Evolutionary conservation across 2,888 invertebrate genomes (phyloP).

Genomic region (Osmoderma eremita): DNA sequence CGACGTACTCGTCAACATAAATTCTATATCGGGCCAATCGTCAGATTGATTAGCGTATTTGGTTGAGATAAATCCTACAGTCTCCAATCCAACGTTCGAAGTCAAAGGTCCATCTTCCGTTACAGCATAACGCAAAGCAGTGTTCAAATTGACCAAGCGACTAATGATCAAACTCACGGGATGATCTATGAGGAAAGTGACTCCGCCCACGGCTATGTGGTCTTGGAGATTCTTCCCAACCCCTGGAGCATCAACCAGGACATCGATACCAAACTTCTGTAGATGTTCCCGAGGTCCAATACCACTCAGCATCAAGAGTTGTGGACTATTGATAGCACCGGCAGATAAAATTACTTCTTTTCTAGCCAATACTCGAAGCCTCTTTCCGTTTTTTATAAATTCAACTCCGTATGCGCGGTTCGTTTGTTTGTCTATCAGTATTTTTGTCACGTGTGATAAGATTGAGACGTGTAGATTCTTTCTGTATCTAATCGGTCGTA

Average conservation of each 20-base stretch:
- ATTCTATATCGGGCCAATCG: slow-evolving; percentile 93
- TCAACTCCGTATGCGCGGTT: slow-evolving; percentile 82
- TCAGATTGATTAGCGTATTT: slow-evolving; percentile 88
- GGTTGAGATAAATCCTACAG: slow-evolving; percentile 87
- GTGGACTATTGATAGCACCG: slow-evolving; percentile 92
- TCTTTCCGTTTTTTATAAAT: slow-evolving; percentile 74
- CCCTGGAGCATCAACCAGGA: slow-evolving; percentile 81
- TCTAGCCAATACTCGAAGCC: slow-evolving; percentile 73
- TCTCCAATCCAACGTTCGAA: slow-evolving; percentile 86
- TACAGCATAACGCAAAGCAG: slow-evolving; percentile 84
- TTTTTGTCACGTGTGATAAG: slow-evolving; percentile 80
- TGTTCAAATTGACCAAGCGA: slow-evolving; percentile 83
- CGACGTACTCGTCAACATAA: slow-evolving; percentile 87
- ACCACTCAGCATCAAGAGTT: slow-evolving; percentile 89
- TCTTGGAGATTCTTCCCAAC: slow-evolving; percentile 90
- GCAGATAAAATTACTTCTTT: slow-evolving; percentile 87
- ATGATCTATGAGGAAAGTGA: slow-evolving; percentile 83
- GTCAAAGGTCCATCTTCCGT: slow-evolving; percentile 89
- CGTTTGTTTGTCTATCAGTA: slow-evolving; percentile 74
- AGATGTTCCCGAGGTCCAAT: slow-evolving; percentile 83
- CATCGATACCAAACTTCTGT: slow-evolving; percentile 74
- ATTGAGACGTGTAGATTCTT: slow-evolving; percentile 85
- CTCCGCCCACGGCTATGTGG: slow-evolving; percentile 87
- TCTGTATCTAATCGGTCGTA: slow-evolving; percentile 80
- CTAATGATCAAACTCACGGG: slow-evolving; percentile 83